Evolutionary conservation across 1,140 invertebrate genomes (phyloP), one percentile per base, ranked within the genome.

Genomic region (Drosophila eugracilis): DNA sequence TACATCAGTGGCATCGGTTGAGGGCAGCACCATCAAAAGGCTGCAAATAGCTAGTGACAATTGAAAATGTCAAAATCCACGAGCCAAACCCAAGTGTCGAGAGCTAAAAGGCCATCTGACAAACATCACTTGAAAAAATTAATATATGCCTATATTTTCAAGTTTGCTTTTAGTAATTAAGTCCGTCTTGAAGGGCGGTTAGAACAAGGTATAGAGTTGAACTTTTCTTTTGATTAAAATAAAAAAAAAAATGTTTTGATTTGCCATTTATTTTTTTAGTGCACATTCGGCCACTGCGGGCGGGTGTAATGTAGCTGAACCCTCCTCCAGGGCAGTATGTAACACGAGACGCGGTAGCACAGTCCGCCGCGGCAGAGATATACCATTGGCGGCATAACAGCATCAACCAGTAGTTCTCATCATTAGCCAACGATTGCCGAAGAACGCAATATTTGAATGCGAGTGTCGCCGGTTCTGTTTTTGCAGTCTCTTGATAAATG

Each of bases 61-160:
- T 86, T 78, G 81, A 86, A 86, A 86, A 86, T 86, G 81, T 81
- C 81, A 86, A 86, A 85, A 86, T 80, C 77, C 59, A 75, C 62
- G 52, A 54, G 59, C 45, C 28, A 39, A 60, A 37, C 42, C 22
- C 30, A 52, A 63, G 52, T 14, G 45, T 42, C n/a, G 15, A 39
- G 45, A 49, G 55, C 44, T 57, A 48, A 44, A 19, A 39, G 53
- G 47, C 69, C 37, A 42, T 48, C 19, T 28, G 34, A 41, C 30
- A 28, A 34, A 6, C 14, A 39, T 52, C 36, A 70, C 21, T 42
- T 22, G 5, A 19, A 53, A 41, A 59, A 71, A 66, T 32, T 12
- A 10, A 12, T 32, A 32, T 12, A 32, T 9, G 30, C 10, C 26
- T 26, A 6, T 26, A 26, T 6, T 26, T 26, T 26, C 26, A 6